phyloP scores from a whole-genome alignment of 2,797 vertebrate genomes.

The Lindbergichthys nudifrons region DNA sequence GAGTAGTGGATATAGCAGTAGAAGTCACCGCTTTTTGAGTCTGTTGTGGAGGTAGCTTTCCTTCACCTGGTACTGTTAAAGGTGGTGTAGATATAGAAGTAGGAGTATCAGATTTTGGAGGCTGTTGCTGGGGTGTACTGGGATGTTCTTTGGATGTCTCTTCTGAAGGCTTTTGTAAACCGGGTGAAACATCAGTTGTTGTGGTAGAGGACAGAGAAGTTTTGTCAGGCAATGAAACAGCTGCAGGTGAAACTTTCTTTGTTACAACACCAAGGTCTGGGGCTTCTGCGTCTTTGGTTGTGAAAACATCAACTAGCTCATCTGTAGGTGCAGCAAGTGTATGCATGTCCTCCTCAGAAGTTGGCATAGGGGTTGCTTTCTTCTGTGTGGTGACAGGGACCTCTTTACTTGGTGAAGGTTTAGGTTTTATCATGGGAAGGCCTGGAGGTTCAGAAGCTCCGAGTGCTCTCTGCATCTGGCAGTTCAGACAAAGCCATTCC shows the following conservation, averaged over 20 bases:
- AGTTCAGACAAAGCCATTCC: conserved; percentile 96
- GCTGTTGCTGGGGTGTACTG: conserved; percentile 56
- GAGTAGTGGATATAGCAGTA: conserved; percentile 13
- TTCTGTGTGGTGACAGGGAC: conserved; percentile 35
- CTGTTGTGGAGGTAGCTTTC: conserved; percentile 57
- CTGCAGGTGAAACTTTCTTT: conserved; percentile 44
- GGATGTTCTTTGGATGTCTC: conserved; percentile 39
- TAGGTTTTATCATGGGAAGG: conserved; percentile 80
- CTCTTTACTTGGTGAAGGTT: conserved; percentile 78
- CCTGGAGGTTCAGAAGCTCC: conserved; percentile 86
- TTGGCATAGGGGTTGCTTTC: conserved; percentile 32
- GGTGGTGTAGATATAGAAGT: conserved; percentile 22
- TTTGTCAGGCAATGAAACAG: conserved; percentile 55
- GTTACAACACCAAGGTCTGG: conserved; percentile 18
- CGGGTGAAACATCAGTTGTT: conserved; percentile 38
- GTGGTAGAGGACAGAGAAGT: conserved; percentile 35
- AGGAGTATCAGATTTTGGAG: conserved; percentile 42
- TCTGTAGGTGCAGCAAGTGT: conserved; percentile 32
- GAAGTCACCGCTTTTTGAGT: conserved; percentile 42
- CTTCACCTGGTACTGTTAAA: conserved; percentile 4
- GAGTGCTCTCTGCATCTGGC: conserved; percentile 94
- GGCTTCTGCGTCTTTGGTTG: conserved; percentile 45
- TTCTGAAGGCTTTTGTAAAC: conserved; percentile 51
- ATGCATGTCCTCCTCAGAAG: conserved; percentile 44
- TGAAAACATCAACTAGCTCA: conserved; percentile 19